These are phyloP conservation scores for Odobenus rosmarus DNA, from an alignment of 2,113 vertebrate genomes.

Conservation along the genomic window DNA sequence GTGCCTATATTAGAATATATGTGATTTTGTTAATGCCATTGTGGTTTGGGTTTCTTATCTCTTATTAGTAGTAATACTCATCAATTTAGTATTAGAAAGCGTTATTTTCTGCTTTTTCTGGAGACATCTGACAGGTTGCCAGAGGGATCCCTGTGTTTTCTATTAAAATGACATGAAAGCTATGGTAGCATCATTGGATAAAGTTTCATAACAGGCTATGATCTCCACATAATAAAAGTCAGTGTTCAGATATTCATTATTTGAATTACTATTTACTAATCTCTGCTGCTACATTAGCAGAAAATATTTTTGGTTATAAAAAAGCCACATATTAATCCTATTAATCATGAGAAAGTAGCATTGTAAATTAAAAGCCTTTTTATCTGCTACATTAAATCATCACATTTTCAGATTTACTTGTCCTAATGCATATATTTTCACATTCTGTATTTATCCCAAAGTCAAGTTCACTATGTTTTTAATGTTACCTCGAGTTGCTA, in stretches of 20 bases:
- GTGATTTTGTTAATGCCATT: not conserved
- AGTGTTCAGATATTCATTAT: not conserved
- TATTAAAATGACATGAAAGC: conserved; percentile 18
- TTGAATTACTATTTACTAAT: conserved; percentile 52
- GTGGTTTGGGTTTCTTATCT: not conserved
- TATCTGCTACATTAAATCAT: not conserved
- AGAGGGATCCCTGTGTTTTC: not conserved
- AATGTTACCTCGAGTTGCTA: not conserved
- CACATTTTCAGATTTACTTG: conserved; percentile 22
- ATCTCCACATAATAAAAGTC: conserved; percentile 4
- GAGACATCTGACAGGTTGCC: not conserved
- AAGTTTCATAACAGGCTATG: not conserved
- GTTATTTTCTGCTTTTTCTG: conserved; percentile 26
- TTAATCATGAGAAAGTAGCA: not conserved
- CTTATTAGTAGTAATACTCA: not conserved
- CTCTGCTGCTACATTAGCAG: not conserved
- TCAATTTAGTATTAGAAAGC: not conserved
- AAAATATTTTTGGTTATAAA: not conserved
- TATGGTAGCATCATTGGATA: not conserved
- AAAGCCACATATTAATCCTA: not conserved
- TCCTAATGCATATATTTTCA: not conserved
- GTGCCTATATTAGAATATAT: not conserved
- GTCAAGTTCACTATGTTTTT: conserved; percentile 21
- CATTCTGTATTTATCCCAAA: conserved; percentile 19
- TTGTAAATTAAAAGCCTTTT: not conserved